These are phyloP conservation scores for Rhagonycha lutea DNA, from an alignment of 2,888 invertebrate species.

Conservation along the genomic window DNA sequence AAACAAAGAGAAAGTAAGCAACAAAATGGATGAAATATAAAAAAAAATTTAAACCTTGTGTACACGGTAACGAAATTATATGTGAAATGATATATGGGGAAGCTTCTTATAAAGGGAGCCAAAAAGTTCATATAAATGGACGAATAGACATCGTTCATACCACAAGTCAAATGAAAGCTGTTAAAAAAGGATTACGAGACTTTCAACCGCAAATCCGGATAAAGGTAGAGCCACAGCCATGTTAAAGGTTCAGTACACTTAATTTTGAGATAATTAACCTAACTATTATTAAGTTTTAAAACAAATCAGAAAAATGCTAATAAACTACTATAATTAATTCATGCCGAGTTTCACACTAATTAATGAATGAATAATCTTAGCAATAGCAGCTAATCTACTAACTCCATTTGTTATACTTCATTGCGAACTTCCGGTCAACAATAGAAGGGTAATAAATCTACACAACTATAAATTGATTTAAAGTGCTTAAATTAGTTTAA, in stretches of 20 bases:
- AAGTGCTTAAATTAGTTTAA: constrained; percentile 22
- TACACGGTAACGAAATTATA: too few relatives aligned
- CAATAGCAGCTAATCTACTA: constrained; percentile 1
- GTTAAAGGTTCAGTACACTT: background rate
- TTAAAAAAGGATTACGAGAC: too few relatives aligned
- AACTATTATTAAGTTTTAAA: background rate
- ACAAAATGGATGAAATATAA: too few relatives aligned
- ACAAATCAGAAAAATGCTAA: background rate
- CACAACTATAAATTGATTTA: constrained; percentile 21
- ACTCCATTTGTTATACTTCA: constrained; percentile 7
- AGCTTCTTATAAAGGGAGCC: too few relatives aligned
- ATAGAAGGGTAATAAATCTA: constrained; percentile 17
- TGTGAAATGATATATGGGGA: too few relatives aligned
- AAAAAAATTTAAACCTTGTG: too few relatives aligned
- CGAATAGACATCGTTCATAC: too few relatives aligned
- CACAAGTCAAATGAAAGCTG: too few relatives aligned
- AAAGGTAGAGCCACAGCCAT: too few relatives aligned
- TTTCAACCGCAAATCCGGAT: too few relatives aligned
- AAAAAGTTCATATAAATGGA: too few relatives aligned
- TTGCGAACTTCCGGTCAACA: constrained; percentile 16
- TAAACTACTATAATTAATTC: background rate
- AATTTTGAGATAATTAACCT: background rate
- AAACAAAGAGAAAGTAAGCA: too few relatives aligned
- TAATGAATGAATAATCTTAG: background rate
- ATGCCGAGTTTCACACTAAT: background rate